Conservation (phyloP, 2,113 vertebrate genomes). For the pig (Sus scrofa) region T2T-Sscrofa CM000827.6:95223001-95223500, state of each 20-base stretch:
- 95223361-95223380: background rate
- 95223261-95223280: background rate
- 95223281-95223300: background rate
- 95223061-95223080: too few species aligned
- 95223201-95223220: too few species aligned
- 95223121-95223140: too few species aligned
- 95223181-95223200: too few species aligned
- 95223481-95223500: background rate
- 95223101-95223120: too few species aligned
- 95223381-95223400: background rate
- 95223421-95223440: background rate
- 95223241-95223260: background rate
- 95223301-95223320: background rate
- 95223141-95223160: too few species aligned
- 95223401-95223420: background rate
- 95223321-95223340: conserved; percentile 10
- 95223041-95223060: too few species aligned
- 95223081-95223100: too few species aligned
- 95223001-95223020: too few species aligned
- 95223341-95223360: background rate
- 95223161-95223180: too few species aligned
- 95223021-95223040: too few species aligned
- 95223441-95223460: background rate
- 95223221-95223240: background rate
- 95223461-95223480: background rate